Evolutionary conservation across 2,113 vertebrate genomes (phyloP), one percentile per base, ranked within the genome.

Genomic region (Xenopus laevis): DNA sequence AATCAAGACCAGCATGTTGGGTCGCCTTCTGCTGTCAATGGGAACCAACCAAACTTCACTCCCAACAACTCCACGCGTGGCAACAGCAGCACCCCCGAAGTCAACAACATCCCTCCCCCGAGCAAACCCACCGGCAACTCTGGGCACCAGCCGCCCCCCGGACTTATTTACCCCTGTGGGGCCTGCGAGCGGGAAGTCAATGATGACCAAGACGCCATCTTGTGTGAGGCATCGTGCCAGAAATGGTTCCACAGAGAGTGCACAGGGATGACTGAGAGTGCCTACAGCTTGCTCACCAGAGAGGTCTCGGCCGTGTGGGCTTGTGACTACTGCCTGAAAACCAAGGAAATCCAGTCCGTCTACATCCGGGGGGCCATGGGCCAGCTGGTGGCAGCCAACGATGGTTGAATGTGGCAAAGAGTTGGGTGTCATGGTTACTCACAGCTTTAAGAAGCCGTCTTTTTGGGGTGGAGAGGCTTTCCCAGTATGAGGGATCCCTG

Each of bases 191-290:
- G 92, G 0, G 97, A 98, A 81, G 97, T 98, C 12, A 95, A 97
- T 0, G 96, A 98, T 0, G 97, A 98, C 87, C 97, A 98, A 82
- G 97, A 98, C 0, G 97, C 97, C 84, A 99, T 99, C 68, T 80
- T 99, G 71, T 99, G 97, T 0, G 97, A 99, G 83, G 97, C 96
- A 0, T 98, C 96, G 0, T 99, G 97, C 84, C 96, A 99, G 77
- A 95, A 96, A 79, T 99, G 97, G 97, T 98, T 96, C 83, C 97
- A 98, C 83, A 93, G 97, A 0, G 97, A 98, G 78, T 98, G 97
- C 87, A 98, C 97, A 0, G 97, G 97, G 27, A 94, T 99, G 88
- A 99, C 96, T 0, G 96, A 99, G 84, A 96, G 94, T 0, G 97
- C 97, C 13, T 99, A 99, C 0, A 95, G 96, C 74, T 87, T 99